These are phyloP conservation scores for Cosmia trapezina DNA, from an alignment of 2,888 invertebrate species.

Conservation along the genomic window DNA sequence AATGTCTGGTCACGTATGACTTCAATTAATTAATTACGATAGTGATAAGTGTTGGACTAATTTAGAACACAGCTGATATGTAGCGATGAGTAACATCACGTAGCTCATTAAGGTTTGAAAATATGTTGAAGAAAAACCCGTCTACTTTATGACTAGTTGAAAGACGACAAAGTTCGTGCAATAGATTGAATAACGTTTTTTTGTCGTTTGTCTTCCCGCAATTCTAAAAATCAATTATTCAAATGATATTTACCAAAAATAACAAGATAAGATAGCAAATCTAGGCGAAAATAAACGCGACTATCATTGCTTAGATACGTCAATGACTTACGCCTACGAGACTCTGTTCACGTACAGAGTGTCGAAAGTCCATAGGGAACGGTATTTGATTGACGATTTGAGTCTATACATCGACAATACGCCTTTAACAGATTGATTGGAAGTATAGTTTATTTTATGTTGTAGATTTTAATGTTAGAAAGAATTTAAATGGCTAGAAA, in stretches of 20 bases:
- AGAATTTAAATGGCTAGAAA: too few relatives aligned
- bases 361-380: not conserved
- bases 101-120: too few relatives aligned
- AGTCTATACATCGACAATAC: slow-evolving; percentile 7
- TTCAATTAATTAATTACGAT: slow-evolving; percentile 35
- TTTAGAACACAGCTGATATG: slow-evolving; percentile 23
- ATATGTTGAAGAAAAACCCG: too few relatives aligned
- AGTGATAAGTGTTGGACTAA: slow-evolving; percentile 11
- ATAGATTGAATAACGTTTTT: not conserved
- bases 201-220: not conserved
- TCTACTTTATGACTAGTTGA: too few relatives aligned
- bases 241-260: not conserved
- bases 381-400: slow-evolving; percentile 31
- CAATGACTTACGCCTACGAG: slow-evolving; percentile 27
- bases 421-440: too few relatives aligned
- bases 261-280: slow-evolving; percentile 40
- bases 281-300: slow-evolving; percentile 24
- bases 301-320: slow-evolving; percentile 23
- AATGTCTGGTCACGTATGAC: slow-evolving; percentile 20
- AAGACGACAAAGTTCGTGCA: too few relatives aligned
- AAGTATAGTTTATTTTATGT: too few relatives aligned
- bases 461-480: too few relatives aligned
- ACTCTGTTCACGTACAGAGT: not conserved
- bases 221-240: not conserved
- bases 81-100: slow-evolving; percentile 12